Percentiles rank a stretch among this genome's conserved stretches.
phyloP scores from a whole-genome alignment of 2,888 invertebrate species.

The Plagiodera versicolora region DNA sequence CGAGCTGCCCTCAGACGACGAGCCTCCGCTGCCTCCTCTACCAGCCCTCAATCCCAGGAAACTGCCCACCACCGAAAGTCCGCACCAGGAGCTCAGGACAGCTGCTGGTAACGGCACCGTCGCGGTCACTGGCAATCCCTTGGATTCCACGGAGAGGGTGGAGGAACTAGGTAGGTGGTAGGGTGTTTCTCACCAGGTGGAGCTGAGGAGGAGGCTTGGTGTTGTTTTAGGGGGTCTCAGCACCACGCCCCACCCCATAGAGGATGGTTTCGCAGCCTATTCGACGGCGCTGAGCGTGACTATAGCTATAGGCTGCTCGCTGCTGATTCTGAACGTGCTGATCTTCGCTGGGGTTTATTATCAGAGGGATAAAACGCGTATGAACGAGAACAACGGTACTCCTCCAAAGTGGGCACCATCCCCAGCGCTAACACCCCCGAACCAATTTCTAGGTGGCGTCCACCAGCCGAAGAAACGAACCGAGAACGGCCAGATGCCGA shows the following conservation, averaged over 20 bases:
- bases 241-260: conserved; percentile 63
- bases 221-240: conserved; percentile 45
- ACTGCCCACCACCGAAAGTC: conserved; percentile 58
- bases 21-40: conserved; percentile 60
- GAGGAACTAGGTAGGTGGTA: conserved; percentile 56
- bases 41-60: conserved; percentile 57
- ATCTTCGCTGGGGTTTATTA: conserved; percentile 96
- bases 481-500: conserved; percentile 86
- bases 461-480: conserved; percentile 69
- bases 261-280: conserved; percentile 87
- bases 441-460: conserved; percentile 49
- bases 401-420: too few species aligned
- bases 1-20: conserved; percentile 70
- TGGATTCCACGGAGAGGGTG: conserved; percentile 54
- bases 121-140: conserved; percentile 41
- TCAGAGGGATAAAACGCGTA: conserved; percentile 81
- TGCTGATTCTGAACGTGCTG: conserved; percentile 87
- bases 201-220: neutral
- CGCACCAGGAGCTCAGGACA: conserved; percentile 46
- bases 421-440: too few species aligned
- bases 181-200: too few species aligned
- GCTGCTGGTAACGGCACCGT: conserved; percentile 48
- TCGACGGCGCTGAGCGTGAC: conserved; percentile 90
- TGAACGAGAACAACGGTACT: conserved; percentile 54
- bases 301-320: conserved; percentile 91